These are phyloP conservation scores for Odontamblyopus lacepedii DNA, from an alignment of 2,797 vertebrate species.

Conservation along the genomic window DNA sequence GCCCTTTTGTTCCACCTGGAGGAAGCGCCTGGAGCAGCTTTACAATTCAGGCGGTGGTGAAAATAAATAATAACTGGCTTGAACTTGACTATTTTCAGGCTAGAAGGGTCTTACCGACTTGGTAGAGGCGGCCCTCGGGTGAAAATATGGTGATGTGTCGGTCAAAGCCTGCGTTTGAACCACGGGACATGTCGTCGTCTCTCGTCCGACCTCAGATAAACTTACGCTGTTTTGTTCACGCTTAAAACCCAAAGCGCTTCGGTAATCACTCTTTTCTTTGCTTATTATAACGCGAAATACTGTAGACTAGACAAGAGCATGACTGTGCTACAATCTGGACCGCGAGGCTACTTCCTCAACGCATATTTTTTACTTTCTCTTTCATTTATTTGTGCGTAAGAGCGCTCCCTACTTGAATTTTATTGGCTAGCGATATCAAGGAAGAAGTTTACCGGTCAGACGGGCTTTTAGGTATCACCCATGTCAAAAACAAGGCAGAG, in stretches of 20 bases:
- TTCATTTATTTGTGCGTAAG: conserved; percentile 46
- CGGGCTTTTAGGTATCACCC: background rate
- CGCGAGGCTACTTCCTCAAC: conserved; percentile 36
- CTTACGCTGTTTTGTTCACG: background rate
- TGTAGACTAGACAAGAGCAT: background rate
- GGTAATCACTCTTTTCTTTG: background rate
- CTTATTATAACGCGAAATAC: background rate
- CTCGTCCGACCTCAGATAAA: conserved; percentile 37
- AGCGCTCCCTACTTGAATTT: background rate
- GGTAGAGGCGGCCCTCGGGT: conserved; percentile 82
- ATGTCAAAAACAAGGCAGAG: background rate
- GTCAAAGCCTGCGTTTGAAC: conserved; percentile 82
- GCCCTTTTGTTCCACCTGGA: background rate
- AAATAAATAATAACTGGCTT: background rate
- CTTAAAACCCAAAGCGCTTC: background rate
- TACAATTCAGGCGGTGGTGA: background rate
- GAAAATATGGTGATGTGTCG: conserved; percentile 86
- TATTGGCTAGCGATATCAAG: conserved; percentile 39
- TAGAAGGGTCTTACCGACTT: conserved; percentile 73
- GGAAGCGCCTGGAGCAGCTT: background rate
- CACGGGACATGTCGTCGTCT: conserved; percentile 72
- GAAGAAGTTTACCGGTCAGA: conserved; percentile 15
- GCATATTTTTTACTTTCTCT: conserved; percentile 65
- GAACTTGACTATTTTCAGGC: background rate
- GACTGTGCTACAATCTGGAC: background rate